Base-by-base conservation (phyloP, 2,888 invertebrate species). In the Tromatobia lineatoria region DNA sequence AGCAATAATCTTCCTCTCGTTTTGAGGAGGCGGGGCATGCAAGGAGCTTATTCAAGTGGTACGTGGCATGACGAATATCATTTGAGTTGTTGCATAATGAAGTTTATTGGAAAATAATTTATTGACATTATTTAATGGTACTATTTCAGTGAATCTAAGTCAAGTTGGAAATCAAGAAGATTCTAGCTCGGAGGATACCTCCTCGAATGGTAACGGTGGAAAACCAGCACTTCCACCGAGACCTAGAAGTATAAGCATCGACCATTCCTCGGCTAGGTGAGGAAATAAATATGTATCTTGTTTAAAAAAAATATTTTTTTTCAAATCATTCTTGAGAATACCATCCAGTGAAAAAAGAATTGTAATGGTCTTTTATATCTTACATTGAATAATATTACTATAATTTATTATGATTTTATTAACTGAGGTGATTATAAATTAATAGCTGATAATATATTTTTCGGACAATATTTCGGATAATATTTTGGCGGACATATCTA, bases 141-240 rank as follows among this genome's bases (percentile, higher is more conserved):
- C 11, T 57, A 84, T 90, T 92, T 76, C 94, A 96, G 96, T 96
- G 92, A 96, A 96, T 93, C 94, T 97, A 87, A 95, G 95, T 89
- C 95, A 95, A 86, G 95, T 95, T n/a, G 96, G 95, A 13, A 93
- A 94, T 86, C 96, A 96, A 87, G 97, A 97, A 92, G 97, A 97
- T 94, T 97, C 97, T 69, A 97, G 97, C 89, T 97, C 97, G 0
- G 97, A 97, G 91, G 96, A 96, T 89, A 94, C 94, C 7, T 94
- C 93, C 18, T 93, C 93, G 25, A 91, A 92, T 93, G 95, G 95
- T 78, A 91, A 91, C 74, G 91, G 90, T 1, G 91, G 91, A 69
- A 95, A 96, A 89, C 96, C 96, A 1, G 94, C 95, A 23, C 95
- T 96, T 76, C 95, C 96, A 64, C 96, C 96, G 15, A 94, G 97